These are phyloP conservation scores for Trichogramma pretiosum DNA, from an alignment of 1,140 invertebrate species.

Conservation along the genomic window DNA sequence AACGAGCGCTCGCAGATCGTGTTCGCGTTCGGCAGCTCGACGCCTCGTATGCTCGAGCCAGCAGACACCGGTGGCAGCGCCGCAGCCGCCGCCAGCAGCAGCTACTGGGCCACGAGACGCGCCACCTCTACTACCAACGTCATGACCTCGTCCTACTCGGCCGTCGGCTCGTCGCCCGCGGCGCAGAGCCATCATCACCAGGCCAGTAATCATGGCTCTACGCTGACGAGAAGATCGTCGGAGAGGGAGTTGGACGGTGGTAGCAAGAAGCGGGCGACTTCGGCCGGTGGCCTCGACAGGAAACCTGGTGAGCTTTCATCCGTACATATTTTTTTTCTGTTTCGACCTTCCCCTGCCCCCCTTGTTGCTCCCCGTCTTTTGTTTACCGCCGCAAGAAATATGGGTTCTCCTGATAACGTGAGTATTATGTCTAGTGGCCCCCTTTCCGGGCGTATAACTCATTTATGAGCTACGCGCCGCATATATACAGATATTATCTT, in stretches of 20 bases:
- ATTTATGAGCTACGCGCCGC: too few species aligned
- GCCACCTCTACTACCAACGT: constrained; percentile 83
- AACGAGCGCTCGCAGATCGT: constrained; percentile 56
- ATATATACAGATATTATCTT: too few species aligned
- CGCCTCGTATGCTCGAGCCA: constrained; percentile 75
- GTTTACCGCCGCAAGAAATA: too few species aligned
- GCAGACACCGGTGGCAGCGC: constrained; percentile 68
- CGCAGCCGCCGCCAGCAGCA: too few species aligned
- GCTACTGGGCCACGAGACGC: constrained; percentile 72
- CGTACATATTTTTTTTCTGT: too few species aligned
- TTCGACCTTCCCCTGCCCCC: too few species aligned
- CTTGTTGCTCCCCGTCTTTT: too few species aligned
- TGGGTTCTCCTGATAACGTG: too few species aligned
- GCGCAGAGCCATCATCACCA: not conserved
- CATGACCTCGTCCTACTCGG: constrained; percentile 58
- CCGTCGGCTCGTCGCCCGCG: constrained; percentile 51
- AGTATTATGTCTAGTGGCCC: too few species aligned
- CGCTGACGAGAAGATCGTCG: constrained; percentile 67
- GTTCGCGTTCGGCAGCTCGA: constrained; percentile 84
- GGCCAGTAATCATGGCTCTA: not conserved
- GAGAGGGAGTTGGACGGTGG: constrained; percentile 71
- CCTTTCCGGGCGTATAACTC: too few species aligned
- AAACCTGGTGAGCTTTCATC: constrained; percentile 55
- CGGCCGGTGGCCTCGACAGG: constrained; percentile 62
- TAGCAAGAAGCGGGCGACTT: constrained; percentile 73